phyloP scores from a whole-genome alignment of 2,888 invertebrate genomes.

The Thereva nobilitata region DNA sequence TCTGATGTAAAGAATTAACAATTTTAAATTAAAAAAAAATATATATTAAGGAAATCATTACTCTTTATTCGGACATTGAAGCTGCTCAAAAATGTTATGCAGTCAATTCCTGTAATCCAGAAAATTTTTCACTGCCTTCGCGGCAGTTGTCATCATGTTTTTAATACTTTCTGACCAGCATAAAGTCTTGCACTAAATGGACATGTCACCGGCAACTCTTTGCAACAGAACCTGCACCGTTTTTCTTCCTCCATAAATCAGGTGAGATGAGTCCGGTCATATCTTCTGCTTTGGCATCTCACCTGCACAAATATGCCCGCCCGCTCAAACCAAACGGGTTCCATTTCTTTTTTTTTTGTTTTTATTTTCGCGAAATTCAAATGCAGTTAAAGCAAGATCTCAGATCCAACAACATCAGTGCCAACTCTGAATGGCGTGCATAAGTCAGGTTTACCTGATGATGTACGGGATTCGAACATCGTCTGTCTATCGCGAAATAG shows the following conservation, averaged over 20 bases:
- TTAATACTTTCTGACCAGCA: conserved; percentile 15
- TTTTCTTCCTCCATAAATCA: conserved; percentile 40
- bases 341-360: no score
- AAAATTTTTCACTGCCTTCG: conserved; percentile 4
- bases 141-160: conserved; percentile 7
- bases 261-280: conserved; percentile 39
- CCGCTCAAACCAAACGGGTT: conserved; percentile 36
- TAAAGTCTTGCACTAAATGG: conserved; percentile 31
- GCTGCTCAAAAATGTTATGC: background rate
- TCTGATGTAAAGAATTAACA: no score
- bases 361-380: conserved; percentile 29
- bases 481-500: no score
- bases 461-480: no score
- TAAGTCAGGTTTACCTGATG: background rate
- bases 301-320: conserved; percentile 39
- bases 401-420: conserved; percentile 8
- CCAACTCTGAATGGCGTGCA: conserved; percentile 18
- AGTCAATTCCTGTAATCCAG: background rate
- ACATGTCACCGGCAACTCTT: conserved; percentile 24
- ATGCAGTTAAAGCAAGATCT: conserved; percentile 19
- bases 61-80: no score
- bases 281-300: conserved; percentile 40
- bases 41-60: no score
- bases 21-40: no score
- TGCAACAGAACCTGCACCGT: conserved; percentile 30